These are phyloP conservation scores for Delphinapterus leucas DNA, from an alignment of 2,113 vertebrate genomes.

Conservation along the genomic window DNA sequence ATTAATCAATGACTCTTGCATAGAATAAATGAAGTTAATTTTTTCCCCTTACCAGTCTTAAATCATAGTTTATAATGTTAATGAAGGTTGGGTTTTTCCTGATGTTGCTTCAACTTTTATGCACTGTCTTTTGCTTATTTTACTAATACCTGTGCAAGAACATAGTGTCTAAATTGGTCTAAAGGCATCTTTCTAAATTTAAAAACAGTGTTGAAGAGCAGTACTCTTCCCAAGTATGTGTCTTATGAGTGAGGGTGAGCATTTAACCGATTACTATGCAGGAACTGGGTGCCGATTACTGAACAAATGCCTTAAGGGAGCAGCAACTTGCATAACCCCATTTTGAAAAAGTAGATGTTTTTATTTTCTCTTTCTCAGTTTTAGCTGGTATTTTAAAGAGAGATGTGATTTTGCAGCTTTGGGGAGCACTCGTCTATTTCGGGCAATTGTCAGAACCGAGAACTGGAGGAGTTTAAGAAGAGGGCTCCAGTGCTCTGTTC, in stretches of 20 bases:
- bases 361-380: conserved; percentile 43
- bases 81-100: not conserved
- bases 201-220: conserved; percentile 32
- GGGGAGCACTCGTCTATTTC: conserved; percentile 53
- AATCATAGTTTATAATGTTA: conserved; percentile 36
- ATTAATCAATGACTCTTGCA: conserved; percentile 12
- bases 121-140: conserved; percentile 51
- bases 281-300: not conserved
- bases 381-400: conserved; percentile 51
- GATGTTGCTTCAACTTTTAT: conserved; percentile 30
- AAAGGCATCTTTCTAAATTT: conserved; percentile 38
- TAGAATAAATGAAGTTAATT: conserved; percentile 36
- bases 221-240: not conserved
- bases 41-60: not conserved
- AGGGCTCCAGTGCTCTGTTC: conserved; percentile 33
- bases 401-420: conserved; percentile 59
- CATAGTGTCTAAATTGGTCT: not conserved
- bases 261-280: conserved; percentile 35
- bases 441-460: conserved; percentile 46
- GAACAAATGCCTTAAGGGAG: conserved; percentile 23
- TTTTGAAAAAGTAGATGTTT: conserved; percentile 50
- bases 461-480: conserved; percentile 55
- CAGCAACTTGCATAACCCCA: not conserved
- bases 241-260: conserved; percentile 24
- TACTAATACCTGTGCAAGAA: conserved; percentile 44